A percentile compares a stretch with the other conserved stretches of the same genome.
Evolutionary conservation across 2,797 vertebrate species (phyloP).

Genomic region (Chanos chanos): DNA sequence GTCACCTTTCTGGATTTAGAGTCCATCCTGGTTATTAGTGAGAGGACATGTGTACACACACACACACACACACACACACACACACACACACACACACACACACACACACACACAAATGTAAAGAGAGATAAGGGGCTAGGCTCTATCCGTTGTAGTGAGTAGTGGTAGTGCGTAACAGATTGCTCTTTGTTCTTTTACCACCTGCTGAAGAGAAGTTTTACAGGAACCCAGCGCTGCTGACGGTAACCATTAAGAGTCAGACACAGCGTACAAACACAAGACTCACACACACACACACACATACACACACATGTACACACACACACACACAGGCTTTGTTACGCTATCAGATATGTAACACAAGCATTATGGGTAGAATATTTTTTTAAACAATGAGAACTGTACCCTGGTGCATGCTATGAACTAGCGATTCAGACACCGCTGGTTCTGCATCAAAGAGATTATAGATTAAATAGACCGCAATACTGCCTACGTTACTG

Average conservation of each 20-base stretch:
- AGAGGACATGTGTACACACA: constrained; percentile 3
- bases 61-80: constrained; percentile 31
- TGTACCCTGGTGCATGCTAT: too few species aligned
- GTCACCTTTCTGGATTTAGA: constrained; percentile 8
- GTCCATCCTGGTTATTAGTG: not conserved
- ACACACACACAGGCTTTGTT: not conserved
- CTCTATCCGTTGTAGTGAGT: constrained; percentile 22
- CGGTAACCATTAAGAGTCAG: constrained; percentile 31
- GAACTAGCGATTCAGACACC: too few species aligned
- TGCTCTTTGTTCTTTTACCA: constrained; percentile 42
- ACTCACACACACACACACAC: constrained; percentile 16
- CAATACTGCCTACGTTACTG: too few species aligned
- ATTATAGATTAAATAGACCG: too few species aligned
- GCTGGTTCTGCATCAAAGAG: too few species aligned
- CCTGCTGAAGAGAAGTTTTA: constrained; percentile 44
- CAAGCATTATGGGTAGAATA: too few species aligned
- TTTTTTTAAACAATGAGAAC: too few species aligned
- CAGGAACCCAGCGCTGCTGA: constrained; percentile 21
- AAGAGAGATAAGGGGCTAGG: not conserved
- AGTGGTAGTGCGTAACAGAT: constrained; percentile 25
- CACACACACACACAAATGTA: not conserved
- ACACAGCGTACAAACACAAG: constrained; percentile 17
- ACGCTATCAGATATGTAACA: not conserved
- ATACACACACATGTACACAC: not conserved
- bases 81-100: constrained; percentile 12